Base-by-base conservation (phyloP, 1,140 invertebrate species). In the Gyrodactylus bullatarudis region DNA sequence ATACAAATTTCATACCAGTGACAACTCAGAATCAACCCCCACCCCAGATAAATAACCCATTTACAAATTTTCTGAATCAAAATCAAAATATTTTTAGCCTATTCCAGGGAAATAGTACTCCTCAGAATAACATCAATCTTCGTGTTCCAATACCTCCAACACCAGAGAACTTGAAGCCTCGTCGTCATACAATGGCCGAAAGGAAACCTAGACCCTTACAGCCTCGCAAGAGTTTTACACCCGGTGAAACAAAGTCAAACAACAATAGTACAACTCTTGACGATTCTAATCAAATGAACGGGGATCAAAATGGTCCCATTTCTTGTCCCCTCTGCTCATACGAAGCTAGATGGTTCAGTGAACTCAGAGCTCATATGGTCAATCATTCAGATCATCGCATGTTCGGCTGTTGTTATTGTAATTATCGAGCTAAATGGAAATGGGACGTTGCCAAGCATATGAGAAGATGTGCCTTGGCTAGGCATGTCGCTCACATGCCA, bases 401-500 rank as follows among this genome's bases (percentile, higher is more conserved):
- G 16, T 81, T 78, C 74, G 76, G 77, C 72, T 81, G 80, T 73
- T 79, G 79, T 19, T 75, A 77, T 26, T 81, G 80, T 74, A 78
- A 77, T 68, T 81, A 81, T 75, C 77, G 77, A 8, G 26, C 54
- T 71, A 81, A 81, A 73, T 81, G 80, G 80, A 81, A 81, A 75
- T 81, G 80, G 80, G 80, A 81, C 76, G 80, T 81, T 16, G 79
- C 80, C 1, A 81, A 81, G 75, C 80, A 81, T 75, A 75, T 81
- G 26, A 78, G 79, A 72, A 76, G 79, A 0, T 81, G 80, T 75
- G 79, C 79, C n/a, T 26, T 71, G 23, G 23, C 70, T 21, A n/a
- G 21, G 23, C 2, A 21, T 23, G 1, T 23, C 20, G 70, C 24
- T 24, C 21, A 24, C 21, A 71, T 23, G 24, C 23, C 70, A 2